Evolutionary conservation across 2,113 vertebrate species (phyloP).

Genomic region (Stegastes partitus): DNA sequence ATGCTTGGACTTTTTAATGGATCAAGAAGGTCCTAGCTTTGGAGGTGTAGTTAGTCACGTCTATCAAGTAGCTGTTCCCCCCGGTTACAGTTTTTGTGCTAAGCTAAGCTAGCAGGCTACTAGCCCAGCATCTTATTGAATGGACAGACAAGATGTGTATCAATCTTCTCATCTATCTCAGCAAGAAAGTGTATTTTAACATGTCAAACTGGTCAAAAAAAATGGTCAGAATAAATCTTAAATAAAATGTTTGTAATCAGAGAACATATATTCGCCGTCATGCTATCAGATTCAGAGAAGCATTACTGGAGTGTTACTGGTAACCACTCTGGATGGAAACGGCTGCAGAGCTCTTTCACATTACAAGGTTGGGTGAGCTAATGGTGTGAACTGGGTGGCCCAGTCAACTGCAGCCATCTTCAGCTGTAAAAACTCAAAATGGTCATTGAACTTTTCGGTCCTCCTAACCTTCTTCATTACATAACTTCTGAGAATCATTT

Average conservation of each 20-base stretch:
- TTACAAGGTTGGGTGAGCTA: conserved; percentile 19
- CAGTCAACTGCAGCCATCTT: conserved; percentile 30
- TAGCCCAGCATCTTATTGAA: background rate
- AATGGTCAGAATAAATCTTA: background rate
- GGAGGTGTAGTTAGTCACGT: too few species aligned
- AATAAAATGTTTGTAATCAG: background rate
- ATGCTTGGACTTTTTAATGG: too few species aligned
- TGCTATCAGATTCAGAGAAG: background rate
- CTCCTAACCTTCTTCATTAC: conserved; percentile 53
- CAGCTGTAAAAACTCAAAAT: conserved; percentile 50
- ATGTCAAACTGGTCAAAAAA: too few species aligned
- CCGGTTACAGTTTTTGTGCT: background rate
- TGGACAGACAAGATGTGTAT: background rate
- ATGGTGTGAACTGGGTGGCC: conserved; percentile 48
- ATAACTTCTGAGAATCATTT: conserved; percentile 75
- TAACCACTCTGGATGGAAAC: background rate
- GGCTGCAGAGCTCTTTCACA: conserved; percentile 1
- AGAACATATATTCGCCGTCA: background rate
- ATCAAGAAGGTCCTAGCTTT: too few species aligned
- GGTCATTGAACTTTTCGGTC: conserved; percentile 49
- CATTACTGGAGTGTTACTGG: background rate
- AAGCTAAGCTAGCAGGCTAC: background rate
- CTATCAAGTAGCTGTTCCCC: too few species aligned
- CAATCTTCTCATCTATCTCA: background rate
- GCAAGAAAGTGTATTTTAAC: background rate